phyloP scores from a whole-genome alignment of 2,888 invertebrate genomes.

The Tridacna crocea region DNA sequence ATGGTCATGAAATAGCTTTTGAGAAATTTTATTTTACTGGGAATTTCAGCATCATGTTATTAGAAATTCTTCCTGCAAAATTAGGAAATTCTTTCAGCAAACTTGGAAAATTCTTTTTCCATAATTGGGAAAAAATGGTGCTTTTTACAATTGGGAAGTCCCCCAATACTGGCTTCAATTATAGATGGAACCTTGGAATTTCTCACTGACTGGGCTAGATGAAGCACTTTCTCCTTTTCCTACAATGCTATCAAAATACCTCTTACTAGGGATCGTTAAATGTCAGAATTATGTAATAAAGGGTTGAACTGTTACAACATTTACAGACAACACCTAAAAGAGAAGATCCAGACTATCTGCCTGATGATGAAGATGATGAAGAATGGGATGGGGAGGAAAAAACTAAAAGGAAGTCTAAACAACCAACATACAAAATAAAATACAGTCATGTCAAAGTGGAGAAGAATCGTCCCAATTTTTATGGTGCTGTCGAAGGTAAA shows the following conservation, averaged over 20 bases:
- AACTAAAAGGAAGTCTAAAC: neutral
- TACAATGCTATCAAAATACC: no score
- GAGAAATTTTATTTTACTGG: no score
- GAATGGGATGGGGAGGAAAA: neutral
- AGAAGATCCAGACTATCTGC: neutral
- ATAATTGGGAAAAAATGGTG: neutral
- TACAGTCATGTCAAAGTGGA: conserved; percentile 2
- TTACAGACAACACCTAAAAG: neutral
- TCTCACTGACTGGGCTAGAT: neutral
- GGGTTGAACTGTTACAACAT: neutral
- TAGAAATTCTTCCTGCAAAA: no score
- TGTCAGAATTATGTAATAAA: no score
- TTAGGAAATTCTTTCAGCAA: no score
- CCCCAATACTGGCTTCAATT: neutral
- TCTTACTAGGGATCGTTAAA: no score
- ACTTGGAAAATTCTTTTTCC: neutral
- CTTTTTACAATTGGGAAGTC: neutral
- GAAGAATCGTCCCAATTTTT: conserved; percentile 6
- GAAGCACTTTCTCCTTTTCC: neutral
- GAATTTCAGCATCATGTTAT: no score
- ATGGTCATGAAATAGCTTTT: no score
- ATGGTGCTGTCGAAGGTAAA: conserved; percentile 2
- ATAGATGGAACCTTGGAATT: no score
- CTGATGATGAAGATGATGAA: neutral
- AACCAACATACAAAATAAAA: neutral